These are phyloP conservation scores for Zapus hudsonius DNA, from an alignment of 2,113 vertebrate species.

Conservation along the genomic window DNA sequence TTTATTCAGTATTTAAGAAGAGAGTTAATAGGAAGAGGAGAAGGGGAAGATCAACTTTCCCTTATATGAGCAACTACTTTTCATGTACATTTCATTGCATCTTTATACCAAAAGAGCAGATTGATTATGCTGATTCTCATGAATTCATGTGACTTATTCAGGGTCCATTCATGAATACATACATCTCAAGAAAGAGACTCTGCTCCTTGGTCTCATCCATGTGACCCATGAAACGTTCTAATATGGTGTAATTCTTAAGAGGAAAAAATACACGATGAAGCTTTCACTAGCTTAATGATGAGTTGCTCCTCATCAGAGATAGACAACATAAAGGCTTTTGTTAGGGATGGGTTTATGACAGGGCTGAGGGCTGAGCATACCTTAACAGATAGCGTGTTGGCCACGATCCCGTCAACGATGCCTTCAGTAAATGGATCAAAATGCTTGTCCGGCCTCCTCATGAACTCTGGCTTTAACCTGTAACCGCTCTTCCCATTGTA, in stretches of 20 bases:
- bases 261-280: neutral
- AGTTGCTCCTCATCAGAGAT: neutral
- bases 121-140: neutral
- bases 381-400: constrained; percentile 98
- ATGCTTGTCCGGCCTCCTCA: constrained; percentile 97
- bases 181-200: neutral
- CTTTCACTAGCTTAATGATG: neutral
- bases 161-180: neutral
- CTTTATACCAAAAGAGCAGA: neutral
- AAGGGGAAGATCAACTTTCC: neutral
- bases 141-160: neutral
- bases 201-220: neutral
- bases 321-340: neutral
- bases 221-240: neutral
- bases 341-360: neutral
- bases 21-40: neutral
- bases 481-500: constrained; percentile 98
- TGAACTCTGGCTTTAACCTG: constrained; percentile 97
- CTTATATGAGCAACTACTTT: neutral
- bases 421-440: constrained; percentile 98
- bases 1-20: constrained; percentile 46
- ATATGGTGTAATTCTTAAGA: neutral
- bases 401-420: constrained; percentile 97
- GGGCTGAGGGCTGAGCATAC: constrained; percentile 82
- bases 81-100: neutral